These are phyloP conservation scores for Tinea trinotella DNA, from an alignment of 2,888 invertebrate species.

Conservation along the genomic window DNA sequence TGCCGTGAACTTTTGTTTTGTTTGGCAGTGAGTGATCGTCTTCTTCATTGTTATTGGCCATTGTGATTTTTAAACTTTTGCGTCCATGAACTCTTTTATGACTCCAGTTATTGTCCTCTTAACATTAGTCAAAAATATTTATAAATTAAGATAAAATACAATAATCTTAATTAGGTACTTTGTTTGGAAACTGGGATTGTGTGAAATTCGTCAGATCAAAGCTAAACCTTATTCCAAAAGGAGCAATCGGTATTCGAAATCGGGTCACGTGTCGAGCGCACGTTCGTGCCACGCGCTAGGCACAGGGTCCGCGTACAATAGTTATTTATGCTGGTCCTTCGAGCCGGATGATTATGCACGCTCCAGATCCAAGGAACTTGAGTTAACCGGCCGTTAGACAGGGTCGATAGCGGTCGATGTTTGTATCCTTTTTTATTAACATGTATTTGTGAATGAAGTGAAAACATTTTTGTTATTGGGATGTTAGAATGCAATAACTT, in stretches of 20 bases:
- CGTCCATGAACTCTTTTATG: neutral
- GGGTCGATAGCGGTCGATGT: conserved; percentile 8
- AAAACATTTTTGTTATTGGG: neutral
- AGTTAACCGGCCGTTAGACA: conserved; percentile 43
- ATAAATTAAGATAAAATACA: neutral
- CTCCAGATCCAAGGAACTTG: conserved; percentile 56
- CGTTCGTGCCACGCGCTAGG: conserved; percentile 52
- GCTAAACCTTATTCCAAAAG: neutral
- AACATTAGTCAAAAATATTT: neutral
- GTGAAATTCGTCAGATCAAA: neutral
- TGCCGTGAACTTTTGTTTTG: conserved; percentile 10
- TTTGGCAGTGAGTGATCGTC: conserved; percentile 7
- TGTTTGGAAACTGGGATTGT: neutral
- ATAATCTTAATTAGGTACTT: conserved; percentile 6
- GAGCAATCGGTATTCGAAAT: conserved; percentile 33
- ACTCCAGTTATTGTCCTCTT: neutral
- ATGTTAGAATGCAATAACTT: neutral
- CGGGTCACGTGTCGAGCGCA: conserved; percentile 64
- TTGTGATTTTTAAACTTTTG: conserved; percentile 4
- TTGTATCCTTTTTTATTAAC: conserved; percentile 11
- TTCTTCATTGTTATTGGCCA: conserved; percentile 2
- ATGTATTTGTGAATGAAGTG: neutral
- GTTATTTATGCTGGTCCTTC: conserved; percentile 46
- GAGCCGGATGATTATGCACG: conserved; percentile 59
- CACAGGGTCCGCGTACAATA: conserved; percentile 39